phyloP scores from a whole-genome alignment of 2,888 invertebrate genomes.

The Bimastos eiseni region DNA sequence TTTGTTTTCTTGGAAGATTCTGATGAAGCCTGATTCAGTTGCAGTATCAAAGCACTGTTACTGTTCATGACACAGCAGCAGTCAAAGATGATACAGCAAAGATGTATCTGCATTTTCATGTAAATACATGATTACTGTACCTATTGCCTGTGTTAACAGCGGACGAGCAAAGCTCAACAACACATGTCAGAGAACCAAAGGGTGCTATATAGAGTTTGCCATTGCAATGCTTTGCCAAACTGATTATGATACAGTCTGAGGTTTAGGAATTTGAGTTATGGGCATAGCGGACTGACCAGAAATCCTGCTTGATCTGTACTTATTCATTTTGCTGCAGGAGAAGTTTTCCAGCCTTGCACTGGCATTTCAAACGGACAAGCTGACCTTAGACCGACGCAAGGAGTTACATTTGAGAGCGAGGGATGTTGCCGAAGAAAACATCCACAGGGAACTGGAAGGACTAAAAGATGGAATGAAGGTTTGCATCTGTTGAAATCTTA shows the following conservation, averaged over 20 bases:
- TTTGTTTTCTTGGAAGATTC: neutral
- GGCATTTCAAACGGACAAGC: slow-evolving; percentile 69
- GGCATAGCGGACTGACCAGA: neutral
- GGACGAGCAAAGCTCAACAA: neutral
- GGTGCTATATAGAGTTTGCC: neutral
- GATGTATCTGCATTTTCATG: neutral
- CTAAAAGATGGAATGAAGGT: slow-evolving; percentile 62
- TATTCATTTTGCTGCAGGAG: slow-evolving; percentile 58
- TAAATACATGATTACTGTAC: neutral
- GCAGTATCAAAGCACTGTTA: no score
- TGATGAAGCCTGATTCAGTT: neutral
- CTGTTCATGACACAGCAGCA: no score
- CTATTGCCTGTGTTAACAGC: neutral
- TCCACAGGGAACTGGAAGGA: slow-evolving; percentile 66
- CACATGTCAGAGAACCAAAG: neutral
- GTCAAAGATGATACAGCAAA: no score
- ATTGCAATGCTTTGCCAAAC: neutral
- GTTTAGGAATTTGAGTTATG: neutral
- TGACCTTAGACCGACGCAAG: slow-evolving; percentile 67
- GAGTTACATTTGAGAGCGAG: slow-evolving; percentile 67
- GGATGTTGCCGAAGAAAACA: slow-evolving; percentile 69
- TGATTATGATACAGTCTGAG: neutral
- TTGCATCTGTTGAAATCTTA: neutral
- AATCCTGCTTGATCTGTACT: neutral
- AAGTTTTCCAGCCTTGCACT: slow-evolving; percentile 68